Evolutionary conservation across 2,113 vertebrate genomes (phyloP).

Genomic region (Picathartes gymnocephalus): DNA sequence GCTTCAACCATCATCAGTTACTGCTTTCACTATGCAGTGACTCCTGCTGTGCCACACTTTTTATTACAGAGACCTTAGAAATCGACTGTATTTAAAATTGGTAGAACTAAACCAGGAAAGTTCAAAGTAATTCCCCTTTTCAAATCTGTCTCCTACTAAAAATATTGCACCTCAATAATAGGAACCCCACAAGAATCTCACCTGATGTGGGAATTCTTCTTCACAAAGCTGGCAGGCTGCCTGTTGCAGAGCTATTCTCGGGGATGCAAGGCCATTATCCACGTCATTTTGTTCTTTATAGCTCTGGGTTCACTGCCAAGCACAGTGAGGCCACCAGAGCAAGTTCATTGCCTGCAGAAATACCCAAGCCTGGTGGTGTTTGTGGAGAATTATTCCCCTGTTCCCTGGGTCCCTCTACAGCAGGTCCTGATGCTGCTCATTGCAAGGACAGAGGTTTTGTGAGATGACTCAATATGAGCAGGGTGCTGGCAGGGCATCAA

Average conservation of each 20-base stretch:
- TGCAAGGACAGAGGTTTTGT: neutral
- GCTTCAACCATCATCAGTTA: conserved; percentile 43
- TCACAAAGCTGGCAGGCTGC: neutral
- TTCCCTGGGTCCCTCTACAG: neutral
- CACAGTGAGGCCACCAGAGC: neutral
- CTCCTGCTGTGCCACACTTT: neutral
- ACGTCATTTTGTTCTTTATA: neutral
- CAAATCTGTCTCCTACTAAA: neutral
- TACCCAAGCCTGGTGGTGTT: neutral
- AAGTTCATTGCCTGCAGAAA: neutral
- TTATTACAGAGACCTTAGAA: neutral
- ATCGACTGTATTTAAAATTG: neutral
- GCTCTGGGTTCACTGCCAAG: neutral
- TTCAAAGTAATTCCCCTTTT: neutral
- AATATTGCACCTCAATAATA: neutral
- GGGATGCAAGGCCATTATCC: neutral
- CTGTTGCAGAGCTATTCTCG: neutral
- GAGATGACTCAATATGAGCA: neutral
- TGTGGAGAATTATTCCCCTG: neutral
- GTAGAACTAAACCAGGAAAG: conserved; percentile 4
- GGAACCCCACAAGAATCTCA: neutral
- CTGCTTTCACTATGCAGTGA: neutral
- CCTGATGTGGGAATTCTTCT: neutral
- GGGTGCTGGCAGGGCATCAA: neutral
- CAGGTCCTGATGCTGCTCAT: neutral